Evolutionary conservation across 2,888 invertebrate genomes (phyloP).

Genomic region (Acutogordius australiensis): DNA sequence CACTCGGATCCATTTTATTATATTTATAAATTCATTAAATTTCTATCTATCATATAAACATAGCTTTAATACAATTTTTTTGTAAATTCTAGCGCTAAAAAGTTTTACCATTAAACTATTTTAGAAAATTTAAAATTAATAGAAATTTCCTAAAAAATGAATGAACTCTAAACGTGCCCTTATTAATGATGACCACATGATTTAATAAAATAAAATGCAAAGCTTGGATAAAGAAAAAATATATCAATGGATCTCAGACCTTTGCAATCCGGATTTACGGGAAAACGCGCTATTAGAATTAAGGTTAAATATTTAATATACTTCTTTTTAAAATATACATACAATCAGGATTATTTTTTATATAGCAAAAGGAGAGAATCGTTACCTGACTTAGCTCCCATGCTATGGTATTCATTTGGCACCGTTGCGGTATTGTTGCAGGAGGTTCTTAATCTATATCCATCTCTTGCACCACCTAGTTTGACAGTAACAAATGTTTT

Average conservation of each 20-base stretch:
- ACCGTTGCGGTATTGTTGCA: slow-evolving; percentile 62
- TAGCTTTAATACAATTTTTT: no score
- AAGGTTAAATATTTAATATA: slow-evolving; percentile 30
- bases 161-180: no score
- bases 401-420: slow-evolving; percentile 97
- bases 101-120: no score
- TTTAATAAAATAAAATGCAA: no score
- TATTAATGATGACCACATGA: no score
- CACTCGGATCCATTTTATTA: no score
- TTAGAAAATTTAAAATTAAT: no score
- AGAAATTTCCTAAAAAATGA: no score
- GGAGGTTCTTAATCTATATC: slow-evolving; percentile 92
- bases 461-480: slow-evolving; percentile 85
- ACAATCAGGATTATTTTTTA: slow-evolving; percentile 16
- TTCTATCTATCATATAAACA: no score
- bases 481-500: slow-evolving; percentile 35
- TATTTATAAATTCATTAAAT: no score
- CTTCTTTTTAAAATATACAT: background rate
- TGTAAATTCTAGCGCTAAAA: no score
- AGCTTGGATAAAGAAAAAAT: slow-evolving; percentile 34
- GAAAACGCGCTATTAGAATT: slow-evolving; percentile 85
- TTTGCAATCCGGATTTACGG: slow-evolving; percentile 66
- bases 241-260: slow-evolving; percentile 61
- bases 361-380: slow-evolving; percentile 49
- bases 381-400: slow-evolving; percentile 78